phyloP scores from a whole-genome alignment of 2,888 invertebrate genomes.

The Synanthedon formicaeformis region DNA sequence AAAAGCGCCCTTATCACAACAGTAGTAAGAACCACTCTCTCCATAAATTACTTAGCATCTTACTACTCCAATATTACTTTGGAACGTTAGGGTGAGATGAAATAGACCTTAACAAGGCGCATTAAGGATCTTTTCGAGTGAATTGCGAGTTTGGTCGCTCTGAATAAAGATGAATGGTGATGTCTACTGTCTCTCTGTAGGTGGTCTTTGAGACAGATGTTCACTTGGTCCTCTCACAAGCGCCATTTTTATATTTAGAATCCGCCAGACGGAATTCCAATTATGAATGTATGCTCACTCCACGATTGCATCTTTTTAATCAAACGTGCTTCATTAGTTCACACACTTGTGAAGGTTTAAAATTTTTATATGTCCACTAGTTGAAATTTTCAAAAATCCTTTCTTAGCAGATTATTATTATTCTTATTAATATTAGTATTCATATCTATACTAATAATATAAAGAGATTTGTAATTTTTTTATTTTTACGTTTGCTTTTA shows the following conservation, averaged over 20 bases:
- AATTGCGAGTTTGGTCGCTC: conserved; percentile 8
- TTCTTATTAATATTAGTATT: no score
- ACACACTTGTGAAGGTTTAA: background rate
- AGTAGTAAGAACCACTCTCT: conserved; percentile 15
- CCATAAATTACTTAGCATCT: conserved; percentile 43
- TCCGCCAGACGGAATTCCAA: conserved; percentile 3
- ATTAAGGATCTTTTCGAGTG: conserved; percentile 2
- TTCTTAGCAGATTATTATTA: no score
- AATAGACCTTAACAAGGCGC: conserved; percentile 8
- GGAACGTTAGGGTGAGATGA: conserved; percentile 1
- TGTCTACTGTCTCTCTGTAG: conserved; percentile 44
- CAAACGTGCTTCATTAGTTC: background rate
- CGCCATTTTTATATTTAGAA: conserved; percentile 50
- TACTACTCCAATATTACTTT: conserved; percentile 11
- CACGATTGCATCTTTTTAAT: background rate
- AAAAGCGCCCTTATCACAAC: conserved; percentile 33
- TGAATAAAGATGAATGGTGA: conserved; percentile 61
- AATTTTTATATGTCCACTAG: no score
- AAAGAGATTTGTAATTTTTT: no score
- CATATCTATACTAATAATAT: no score
- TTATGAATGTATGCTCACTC: background rate
- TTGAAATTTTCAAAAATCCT: no score
- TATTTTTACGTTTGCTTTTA: no score
- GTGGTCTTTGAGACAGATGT: conserved; percentile 63
- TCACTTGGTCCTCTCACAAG: conserved; percentile 34